Base-by-base conservation (phyloP, 2,797 vertebrate species). In the Psittacula echo region DNA sequence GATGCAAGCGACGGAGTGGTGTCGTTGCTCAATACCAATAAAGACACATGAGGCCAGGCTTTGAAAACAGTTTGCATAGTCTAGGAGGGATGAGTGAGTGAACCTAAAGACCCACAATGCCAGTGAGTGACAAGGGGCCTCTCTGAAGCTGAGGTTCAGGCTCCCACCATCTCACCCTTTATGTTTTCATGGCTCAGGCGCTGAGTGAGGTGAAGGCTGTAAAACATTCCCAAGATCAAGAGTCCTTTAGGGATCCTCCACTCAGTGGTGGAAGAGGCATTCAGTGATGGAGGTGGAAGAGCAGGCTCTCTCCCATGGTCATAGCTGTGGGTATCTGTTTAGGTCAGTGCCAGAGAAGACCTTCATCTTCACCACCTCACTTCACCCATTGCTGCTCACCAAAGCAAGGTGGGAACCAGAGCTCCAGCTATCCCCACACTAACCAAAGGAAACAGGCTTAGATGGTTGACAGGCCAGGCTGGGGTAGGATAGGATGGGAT, bases 21-120 rank as follows among this genome's bases (percentile, higher is more conserved):
- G 60, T 89, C 48, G 56, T 88, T 70, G 53, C 83, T 85, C 86
- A 94, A 90, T 67, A 83, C 72, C 86, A 76, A 88, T 78, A 92
- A 94, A 91, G 56, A 80, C 21, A 62, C 21, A 60, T 19, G 39
- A 89, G 12, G 50, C 47, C 70, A 32, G 50, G 37, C 41, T 76
- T 97, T 84, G 75, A 48, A 91, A 85, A 76, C 44, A 95, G 65
- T 21, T 87, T 93, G 80, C 39, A 83, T 82, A 72, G 54, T 44
- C 60, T 61, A 37, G 44, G 54, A 84, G 94, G 71, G 73, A 66
- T 3, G 15, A 66, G 42, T 60, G 75, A 81, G 60, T 51, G 56
- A 93, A 84, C 37, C 15, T 39, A 68, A 48, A 64, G 44, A 85
- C n/a, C 42, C 41, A 62, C 47, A 73, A 7, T 29, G 45, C 24